Base-by-base conservation (phyloP, 2,113 vertebrate genomes). In the Rhynchomys soricoides region DNA sequence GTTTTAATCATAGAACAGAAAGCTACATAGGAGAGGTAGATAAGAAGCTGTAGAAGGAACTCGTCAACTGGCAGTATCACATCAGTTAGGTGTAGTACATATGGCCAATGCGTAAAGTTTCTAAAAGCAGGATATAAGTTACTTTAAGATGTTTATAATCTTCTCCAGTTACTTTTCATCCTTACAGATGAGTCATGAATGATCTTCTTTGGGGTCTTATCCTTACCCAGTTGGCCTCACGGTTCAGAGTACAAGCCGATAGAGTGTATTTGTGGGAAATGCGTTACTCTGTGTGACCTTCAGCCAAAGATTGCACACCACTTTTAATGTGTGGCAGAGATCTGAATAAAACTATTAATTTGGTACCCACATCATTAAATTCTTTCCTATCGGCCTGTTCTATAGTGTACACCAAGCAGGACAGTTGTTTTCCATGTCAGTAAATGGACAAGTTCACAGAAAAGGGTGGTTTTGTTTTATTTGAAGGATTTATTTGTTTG, bases 31-130 rank as follows among this genome's bases (percentile, higher is more conserved):
- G 55, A 59, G 40, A 55, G 17, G 26, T 93, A 74, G 70, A n/a
- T 21, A 79, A 95, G 50, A 64, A 70, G 40, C 40, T 88, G 66
- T 79, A 75, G 24, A 79, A 96, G 91, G 40, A 90, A 55, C 92
- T 45, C 68, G 75, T 93, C 79, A 75, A 3, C 43, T 12, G 59
- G 85, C 29, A 94, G 31, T 73, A 62, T 3, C 3, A 21, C 40
- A 82, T 92, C 50, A 71, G 2, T 48, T 96, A 77, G 66, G 71
- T 15, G 7, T 74, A 24, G 5, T 37, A 7, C 31, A 31, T 13
- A 34, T 43, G 34, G 17, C 16, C 21, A 75, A 26, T 31, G 34
- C 81, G 43, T 68, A 55, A 75, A 95, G 50, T 62, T 66, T 34
- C 12, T 31, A 48, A 75, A 37, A 83, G 59, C 31, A n/a, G 62